Conservation (phyloP, 2,797 vertebrate species). For the Fundulus diaphanus region DNA sequence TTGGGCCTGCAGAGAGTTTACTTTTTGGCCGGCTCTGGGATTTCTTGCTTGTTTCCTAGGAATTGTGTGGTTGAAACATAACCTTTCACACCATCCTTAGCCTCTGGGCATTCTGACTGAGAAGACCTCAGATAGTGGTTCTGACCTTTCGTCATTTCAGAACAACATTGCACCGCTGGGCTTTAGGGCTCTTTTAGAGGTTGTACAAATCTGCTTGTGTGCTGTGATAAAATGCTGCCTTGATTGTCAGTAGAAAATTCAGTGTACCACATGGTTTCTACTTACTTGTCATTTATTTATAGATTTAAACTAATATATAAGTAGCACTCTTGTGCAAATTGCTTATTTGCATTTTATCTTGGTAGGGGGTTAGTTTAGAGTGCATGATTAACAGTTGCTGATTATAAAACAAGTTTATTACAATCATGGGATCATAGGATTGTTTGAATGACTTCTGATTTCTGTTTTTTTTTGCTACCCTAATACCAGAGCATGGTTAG, state of each 20-base stretch:
- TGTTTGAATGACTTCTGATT: no score
- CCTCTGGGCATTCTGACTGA: constrained; percentile 2
- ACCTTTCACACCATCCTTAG: neutral
- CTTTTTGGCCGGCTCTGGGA: neutral
- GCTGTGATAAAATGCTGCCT: neutral
- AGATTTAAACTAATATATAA: no score
- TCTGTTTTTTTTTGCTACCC: no score
- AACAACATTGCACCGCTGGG: neutral
- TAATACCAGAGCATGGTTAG: no score
- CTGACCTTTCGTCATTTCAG: neutral
- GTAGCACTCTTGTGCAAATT: no score
- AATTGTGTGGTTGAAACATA: neutral
- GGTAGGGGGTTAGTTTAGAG: no score
- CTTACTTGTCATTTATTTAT: no score
- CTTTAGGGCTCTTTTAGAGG: neutral
- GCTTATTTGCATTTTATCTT: no score
- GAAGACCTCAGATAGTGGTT: neutral
- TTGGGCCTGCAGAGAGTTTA: neutral
- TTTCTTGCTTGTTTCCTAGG: neutral
- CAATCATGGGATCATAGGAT: no score
- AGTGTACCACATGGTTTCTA: neutral
- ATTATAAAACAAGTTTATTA: no score
- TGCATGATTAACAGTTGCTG: no score
- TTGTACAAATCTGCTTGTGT: neutral
- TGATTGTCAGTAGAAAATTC: neutral